A percentile compares a stretch with the other conserved stretches of the same genome.
Conservation (phyloP, 2,113 vertebrate genomes). For the Apodemus speciosus region DNA sequence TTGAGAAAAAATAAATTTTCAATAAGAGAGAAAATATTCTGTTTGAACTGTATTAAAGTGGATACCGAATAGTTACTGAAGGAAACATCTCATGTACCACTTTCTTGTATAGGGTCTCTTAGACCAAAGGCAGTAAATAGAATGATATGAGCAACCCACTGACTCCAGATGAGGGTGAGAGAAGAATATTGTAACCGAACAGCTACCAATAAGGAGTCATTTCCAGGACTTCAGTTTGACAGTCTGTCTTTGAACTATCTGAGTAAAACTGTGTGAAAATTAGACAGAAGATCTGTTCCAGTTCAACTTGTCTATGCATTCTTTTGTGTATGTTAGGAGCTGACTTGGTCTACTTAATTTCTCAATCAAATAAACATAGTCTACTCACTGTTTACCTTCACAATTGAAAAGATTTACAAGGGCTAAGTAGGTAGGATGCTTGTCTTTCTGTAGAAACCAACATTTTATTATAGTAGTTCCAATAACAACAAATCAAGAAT, state of each 20-base stretch:
- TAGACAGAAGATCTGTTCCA: not conserved
- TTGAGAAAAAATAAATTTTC: not conserved
- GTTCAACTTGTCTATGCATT: not conserved
- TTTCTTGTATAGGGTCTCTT: not conserved
- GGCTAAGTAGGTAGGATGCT: slow-evolving; percentile 21
- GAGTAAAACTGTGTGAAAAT: slow-evolving; percentile 20
- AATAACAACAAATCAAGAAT: slow-evolving; percentile 25
- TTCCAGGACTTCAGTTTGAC: not conserved
- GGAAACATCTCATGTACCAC: not conserved
- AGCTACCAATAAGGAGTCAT: not conserved
- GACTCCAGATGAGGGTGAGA: not conserved
- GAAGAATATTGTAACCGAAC: slow-evolving; percentile 1
- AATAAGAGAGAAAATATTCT: not conserved
- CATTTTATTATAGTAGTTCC: not conserved
- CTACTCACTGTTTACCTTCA: not conserved
- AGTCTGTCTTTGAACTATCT: not conserved
- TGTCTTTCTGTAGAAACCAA: slow-evolving; percentile 44
- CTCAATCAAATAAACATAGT: slow-evolving; percentile 21
- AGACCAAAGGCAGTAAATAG: not conserved
- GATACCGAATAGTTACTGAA: not conserved
- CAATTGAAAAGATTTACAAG: not conserved
- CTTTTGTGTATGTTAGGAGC: not conserved
- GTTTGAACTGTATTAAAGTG: not conserved
- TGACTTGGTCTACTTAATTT: slow-evolving; percentile 22
- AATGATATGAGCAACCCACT: not conserved